phyloP scores from a whole-genome alignment of 2,797 vertebrate genomes.

The Oreochromis grahami region DNA sequence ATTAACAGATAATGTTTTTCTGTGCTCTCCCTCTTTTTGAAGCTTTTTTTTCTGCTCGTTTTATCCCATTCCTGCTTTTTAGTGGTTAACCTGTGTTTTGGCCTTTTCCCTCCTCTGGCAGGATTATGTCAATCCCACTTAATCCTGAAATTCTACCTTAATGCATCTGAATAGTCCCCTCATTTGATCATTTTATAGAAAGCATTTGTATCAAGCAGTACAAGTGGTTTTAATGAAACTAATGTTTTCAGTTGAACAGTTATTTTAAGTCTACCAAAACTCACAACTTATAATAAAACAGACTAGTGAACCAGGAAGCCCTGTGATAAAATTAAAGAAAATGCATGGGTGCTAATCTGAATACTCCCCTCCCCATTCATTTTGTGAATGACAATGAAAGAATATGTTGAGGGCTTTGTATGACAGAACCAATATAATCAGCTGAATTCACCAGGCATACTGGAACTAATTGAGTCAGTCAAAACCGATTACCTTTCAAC shows the following conservation, averaged over 20 bases:
- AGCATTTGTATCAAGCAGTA: constrained; percentile 7
- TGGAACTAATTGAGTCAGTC: constrained; percentile 36
- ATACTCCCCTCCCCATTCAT: not conserved
- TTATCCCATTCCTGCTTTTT: constrained; percentile 45
- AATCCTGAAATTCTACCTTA: constrained; percentile 52
- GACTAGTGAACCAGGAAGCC: not conserved
- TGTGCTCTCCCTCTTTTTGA: constrained; percentile 14
- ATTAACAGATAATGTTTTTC: constrained; percentile 53
- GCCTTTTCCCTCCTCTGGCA: constrained; percentile 17
- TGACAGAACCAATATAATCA: constrained; percentile 24
- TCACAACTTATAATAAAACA: not conserved
- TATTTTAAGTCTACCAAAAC: not conserved
- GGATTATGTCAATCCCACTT: constrained; percentile 57
- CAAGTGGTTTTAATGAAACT: not conserved
- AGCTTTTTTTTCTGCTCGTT: constrained; percentile 17
- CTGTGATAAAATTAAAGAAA: not conserved
- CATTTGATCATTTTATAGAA: constrained; percentile 25
- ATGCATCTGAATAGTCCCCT: constrained; percentile 1
- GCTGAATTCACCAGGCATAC: constrained; percentile 6
- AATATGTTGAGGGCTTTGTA: not conserved
- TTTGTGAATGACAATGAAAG: not conserved
- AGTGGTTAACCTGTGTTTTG: constrained; percentile 50
- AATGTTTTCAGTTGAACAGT: not conserved
- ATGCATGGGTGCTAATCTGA: not conserved
- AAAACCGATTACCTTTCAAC: constrained; percentile 32